Conservation (phyloP, 2,113 vertebrate species). For the Ophthalmolycus amberensis region DNA sequence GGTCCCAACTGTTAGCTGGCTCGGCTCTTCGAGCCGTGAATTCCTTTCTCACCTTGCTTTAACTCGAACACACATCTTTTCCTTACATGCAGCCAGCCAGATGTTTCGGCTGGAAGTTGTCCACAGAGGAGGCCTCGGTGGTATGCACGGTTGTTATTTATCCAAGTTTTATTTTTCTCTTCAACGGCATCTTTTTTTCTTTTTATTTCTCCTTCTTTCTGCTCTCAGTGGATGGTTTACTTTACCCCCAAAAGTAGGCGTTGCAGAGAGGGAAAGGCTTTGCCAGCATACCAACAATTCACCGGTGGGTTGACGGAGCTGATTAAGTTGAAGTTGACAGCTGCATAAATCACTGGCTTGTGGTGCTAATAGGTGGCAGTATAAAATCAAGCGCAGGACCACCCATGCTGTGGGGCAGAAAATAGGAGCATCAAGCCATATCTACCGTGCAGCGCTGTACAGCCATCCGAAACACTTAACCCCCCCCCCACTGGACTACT, state of each 20-base stretch:
- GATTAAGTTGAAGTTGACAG: constrained; percentile 85
- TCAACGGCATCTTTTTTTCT: constrained; percentile 23
- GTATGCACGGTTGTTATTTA: constrained; percentile 70
- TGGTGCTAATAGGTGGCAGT: constrained; percentile 83
- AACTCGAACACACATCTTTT: constrained; percentile 59
- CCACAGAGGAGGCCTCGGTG: constrained; percentile 63
- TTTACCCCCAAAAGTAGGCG: constrained; percentile 74
- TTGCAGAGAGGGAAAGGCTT: constrained; percentile 56
- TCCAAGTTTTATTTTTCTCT: constrained; percentile 73
- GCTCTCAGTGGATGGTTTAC: constrained; percentile 74
- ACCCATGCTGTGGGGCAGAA: constrained; percentile 80
- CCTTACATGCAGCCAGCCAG: constrained; percentile 63
- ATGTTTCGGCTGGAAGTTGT: constrained; percentile 72
- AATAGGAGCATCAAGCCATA: constrained; percentile 82
- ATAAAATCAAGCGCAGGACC: constrained; percentile 82
- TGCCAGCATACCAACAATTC: constrained; percentile 81
- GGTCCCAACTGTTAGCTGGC: constrained; percentile 27
- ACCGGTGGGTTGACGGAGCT: constrained; percentile 73
- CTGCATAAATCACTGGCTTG: constrained; percentile 83
- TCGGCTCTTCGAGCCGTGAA: constrained; percentile 48
- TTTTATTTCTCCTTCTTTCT: constrained; percentile 21
- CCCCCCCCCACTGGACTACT: constrained; percentile 49
- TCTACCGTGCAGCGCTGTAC: constrained; percentile 77
- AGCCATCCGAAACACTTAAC: constrained; percentile 71
- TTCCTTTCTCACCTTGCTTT: constrained; percentile 69